Evolutionary conservation across 2,797 vertebrate species (phyloP), one percentile per base, ranked within the genome.

Genomic region (Hypotaenidia okinawae): DNA sequence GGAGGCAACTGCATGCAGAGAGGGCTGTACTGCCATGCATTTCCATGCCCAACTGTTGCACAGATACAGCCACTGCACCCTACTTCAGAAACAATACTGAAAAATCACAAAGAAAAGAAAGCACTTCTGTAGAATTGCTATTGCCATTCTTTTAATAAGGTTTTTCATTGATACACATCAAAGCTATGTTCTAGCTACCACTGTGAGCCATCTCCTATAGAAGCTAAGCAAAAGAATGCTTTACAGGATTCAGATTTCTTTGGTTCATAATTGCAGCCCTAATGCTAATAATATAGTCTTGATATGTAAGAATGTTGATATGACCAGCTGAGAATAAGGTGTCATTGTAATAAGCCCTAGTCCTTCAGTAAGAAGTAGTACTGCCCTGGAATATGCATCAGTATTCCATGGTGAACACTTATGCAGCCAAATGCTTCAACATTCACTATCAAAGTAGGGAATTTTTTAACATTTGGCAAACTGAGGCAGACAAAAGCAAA

Each of bases 241-340:
- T 78, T 25, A 37, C 6, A 25, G 6, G 19, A 83, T 75, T 41
- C 39, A 24, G 13, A 16, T 33, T 39, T 59, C 78, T 84, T 45
- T 73, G 15, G 35, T 78, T 93, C 21, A 54, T 57, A 75, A 61
- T 32, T 28, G 58, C 14, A 73, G 49, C 5, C 18, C 15, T 54
- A 59, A 51, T 43, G 5, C 15, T 68, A 39, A 54, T 25, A 51
- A 13, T n/a, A 30, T 41, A 13, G 19, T 22, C 51, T 37, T 59
- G 47, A 47, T 47, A 47, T 47, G 21, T 23, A 47, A 47, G 19
- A 23, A 74, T 0, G 1, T 32, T 33, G n/a, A 47, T 1, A 1
- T 62, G 9, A 10, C 8, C 32, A 43, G 3, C 2, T 55, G 39
- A 62, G 25, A 78, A 62, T 30, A 33, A 59, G 18, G 10, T n/a